Percentiles rank a stretch among this genome's conserved stretches.
These are phyloP conservation scores for Cladopsammia gracilis DNA, from an alignment of 64 coral and sea anemone species.

Conservation along the genomic window DNA sequence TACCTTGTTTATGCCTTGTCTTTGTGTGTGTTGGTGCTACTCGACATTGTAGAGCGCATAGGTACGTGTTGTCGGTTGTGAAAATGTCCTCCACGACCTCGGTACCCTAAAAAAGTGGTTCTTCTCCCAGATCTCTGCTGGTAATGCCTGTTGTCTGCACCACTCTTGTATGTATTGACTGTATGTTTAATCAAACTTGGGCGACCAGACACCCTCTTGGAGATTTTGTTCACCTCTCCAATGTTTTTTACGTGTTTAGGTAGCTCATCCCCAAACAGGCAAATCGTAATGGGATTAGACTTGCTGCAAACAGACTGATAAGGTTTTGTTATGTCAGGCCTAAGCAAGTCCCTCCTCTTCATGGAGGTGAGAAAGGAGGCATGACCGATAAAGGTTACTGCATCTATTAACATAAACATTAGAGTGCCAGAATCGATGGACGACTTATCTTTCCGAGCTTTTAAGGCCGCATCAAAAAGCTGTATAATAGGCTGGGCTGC, in stretches of 20 bases:
- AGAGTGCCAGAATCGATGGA: background rate
- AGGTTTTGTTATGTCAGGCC: constrained; percentile 50
- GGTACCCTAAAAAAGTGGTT: no score
- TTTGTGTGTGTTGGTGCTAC: constrained; percentile 9
- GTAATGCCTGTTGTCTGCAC: no score
- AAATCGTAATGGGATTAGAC: constrained; percentile 47
- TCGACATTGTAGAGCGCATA: no score
- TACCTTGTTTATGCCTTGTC: constrained; percentile 61
- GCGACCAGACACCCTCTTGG: no score
- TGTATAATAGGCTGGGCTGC: constrained; percentile 37
- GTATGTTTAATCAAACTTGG: no score
- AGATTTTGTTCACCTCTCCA: constrained; percentile 81
- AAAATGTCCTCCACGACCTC: no score
- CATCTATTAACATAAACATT: constrained; percentile 12
- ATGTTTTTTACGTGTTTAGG: constrained; percentile 82
- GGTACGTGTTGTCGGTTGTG: no score
- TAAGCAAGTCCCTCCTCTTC: constrained; percentile 55
- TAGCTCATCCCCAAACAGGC: constrained; percentile 76
- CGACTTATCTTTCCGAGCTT: constrained; percentile 18
- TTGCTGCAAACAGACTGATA: constrained; percentile 72
- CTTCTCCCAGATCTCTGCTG: no score
- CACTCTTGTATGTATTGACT: no score
- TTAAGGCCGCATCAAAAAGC: constrained; percentile 43
- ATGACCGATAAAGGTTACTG: constrained; percentile 55
- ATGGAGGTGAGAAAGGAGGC: constrained; percentile 60